Conservation (phyloP, 2,113 vertebrate genomes). For the Psilopogon haemacephalus region DNA sequence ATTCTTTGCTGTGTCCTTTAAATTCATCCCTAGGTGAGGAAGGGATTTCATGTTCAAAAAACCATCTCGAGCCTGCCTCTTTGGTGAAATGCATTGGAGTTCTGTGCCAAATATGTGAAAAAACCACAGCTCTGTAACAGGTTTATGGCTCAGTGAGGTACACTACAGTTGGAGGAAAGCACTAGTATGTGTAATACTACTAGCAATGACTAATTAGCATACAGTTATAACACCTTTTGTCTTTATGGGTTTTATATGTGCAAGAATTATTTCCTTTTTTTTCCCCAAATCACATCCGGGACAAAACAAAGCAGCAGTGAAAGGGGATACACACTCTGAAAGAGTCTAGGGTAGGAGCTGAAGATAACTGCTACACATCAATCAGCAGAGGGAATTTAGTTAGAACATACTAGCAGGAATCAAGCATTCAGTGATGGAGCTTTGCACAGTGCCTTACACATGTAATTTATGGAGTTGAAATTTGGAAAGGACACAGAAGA, state of each 20-base stretch:
- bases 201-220: conserved; percentile 44
- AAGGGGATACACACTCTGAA: background rate
- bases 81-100: background rate
- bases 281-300: background rate
- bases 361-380: background rate
- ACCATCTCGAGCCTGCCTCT: background rate
- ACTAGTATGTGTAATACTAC: background rate
- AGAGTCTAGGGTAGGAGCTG: background rate
- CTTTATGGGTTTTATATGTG: background rate
- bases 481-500: conserved; percentile 12
- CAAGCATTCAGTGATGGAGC: background rate
- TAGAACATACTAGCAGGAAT: background rate
- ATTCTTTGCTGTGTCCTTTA: background rate
- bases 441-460: background rate
- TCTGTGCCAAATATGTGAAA: background rate
- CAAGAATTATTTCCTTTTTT: background rate
- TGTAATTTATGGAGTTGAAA: background rate
- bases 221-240: conserved; percentile 7
- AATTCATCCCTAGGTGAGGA: background rate
- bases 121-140: background rate
- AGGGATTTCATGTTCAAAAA: conserved; percentile 11
- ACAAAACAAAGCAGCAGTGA: background rate
- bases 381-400: background rate
- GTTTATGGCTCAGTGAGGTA: background rate
- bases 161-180: background rate